phyloP scores from a whole-genome alignment of 2,888 invertebrate species.

The Hylaea fasciaria region DNA sequence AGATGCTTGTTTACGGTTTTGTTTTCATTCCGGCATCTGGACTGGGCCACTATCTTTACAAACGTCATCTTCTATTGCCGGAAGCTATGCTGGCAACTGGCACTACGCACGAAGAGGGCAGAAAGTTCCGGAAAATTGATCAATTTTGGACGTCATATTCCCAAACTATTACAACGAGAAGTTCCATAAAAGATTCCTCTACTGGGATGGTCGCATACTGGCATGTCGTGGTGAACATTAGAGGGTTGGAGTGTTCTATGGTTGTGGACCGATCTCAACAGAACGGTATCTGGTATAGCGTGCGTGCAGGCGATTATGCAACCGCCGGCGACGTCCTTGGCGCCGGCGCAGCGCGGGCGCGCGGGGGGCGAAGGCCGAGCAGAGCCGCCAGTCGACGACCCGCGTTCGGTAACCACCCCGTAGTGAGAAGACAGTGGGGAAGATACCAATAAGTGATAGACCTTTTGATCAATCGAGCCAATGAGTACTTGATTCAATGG shows the following conservation, averaged over 20 bases:
- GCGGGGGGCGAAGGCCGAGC: slow-evolving; percentile 73
- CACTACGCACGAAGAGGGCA: no score
- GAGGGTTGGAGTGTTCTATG: no score
- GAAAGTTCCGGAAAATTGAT: no score
- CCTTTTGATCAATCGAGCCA: no score
- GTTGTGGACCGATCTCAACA: slow-evolving; percentile 52
- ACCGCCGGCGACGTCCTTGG: slow-evolving; percentile 78
- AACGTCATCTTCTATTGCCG: no score
- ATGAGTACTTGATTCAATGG: no score
- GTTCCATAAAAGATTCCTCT: no score
- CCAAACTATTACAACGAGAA: no score
- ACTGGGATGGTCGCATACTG: slow-evolving; percentile 1
- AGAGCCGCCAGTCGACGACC: slow-evolving; percentile 68
- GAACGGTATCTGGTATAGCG: slow-evolving; percentile 75
- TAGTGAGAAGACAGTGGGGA: slow-evolving; percentile 18
- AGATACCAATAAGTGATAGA: slow-evolving; percentile 4
- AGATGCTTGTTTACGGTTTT: slow-evolving; percentile 55
- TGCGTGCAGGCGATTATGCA: slow-evolving; percentile 75
- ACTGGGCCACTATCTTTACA: no score
- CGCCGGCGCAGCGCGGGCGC: slow-evolving; percentile 52
- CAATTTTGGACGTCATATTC: no score
- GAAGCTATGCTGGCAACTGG: no score
- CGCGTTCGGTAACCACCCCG: slow-evolving; percentile 45
- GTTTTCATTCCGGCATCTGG: slow-evolving; percentile 54
- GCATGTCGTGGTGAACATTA: background rate